Conservation (phyloP, 2,888 invertebrate genomes). For the Drosophila prolongata region DNA sequence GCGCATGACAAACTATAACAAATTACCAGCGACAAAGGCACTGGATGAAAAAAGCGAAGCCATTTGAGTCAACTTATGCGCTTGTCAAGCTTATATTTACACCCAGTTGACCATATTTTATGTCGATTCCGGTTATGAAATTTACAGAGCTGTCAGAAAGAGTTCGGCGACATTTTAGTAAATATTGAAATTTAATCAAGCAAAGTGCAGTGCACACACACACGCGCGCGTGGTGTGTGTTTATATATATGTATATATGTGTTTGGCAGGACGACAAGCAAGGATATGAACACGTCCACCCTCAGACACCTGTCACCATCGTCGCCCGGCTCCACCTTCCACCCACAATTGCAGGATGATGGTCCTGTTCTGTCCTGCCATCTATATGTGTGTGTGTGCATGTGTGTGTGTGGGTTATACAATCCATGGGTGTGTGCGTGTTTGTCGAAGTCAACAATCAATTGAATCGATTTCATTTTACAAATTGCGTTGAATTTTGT, state of each 20-base stretch:
- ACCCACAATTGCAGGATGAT: conserved; percentile 41
- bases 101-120: conserved; percentile 78
- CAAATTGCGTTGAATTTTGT: conserved; percentile 80
- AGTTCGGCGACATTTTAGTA: conserved; percentile 81
- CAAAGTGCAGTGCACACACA: conserved; percentile 73
- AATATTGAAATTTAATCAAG: conserved; percentile 81
- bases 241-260: neutral
- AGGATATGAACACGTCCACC: conserved; percentile 65
- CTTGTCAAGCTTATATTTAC: conserved; percentile 60
- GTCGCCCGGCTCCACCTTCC: conserved; percentile 45
- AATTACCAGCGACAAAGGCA: conserved; percentile 31
- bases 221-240: neutral
- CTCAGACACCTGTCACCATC: conserved; percentile 72
- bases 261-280: conserved; percentile 18
- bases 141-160: conserved; percentile 80
- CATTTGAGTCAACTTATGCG: conserved; percentile 34
- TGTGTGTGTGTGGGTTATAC: conserved; percentile 12
- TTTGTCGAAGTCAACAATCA: conserved; percentile 77
- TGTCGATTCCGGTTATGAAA: conserved; percentile 78
- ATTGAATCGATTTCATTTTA: conserved; percentile 81
- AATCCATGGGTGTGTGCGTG: conserved; percentile 43
- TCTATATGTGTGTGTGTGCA: conserved; percentile 2
- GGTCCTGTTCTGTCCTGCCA: conserved; percentile 4
- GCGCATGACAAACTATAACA: conserved; percentile 53
- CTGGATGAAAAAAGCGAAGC: conserved; percentile 3